These are phyloP conservation scores for Papilio protenor DNA, from an alignment of 2,888 invertebrate species.

Conservation along the genomic window DNA sequence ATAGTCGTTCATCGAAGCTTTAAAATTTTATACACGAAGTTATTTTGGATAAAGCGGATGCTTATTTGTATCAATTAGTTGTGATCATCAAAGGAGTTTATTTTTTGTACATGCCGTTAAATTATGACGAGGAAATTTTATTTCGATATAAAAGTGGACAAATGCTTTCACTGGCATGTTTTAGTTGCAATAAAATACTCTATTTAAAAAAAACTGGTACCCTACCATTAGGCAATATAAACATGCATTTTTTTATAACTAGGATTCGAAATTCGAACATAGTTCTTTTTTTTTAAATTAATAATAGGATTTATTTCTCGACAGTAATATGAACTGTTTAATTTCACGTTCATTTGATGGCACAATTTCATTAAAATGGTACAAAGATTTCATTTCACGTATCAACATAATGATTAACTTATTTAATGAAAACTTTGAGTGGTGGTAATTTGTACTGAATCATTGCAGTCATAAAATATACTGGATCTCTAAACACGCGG, in stretches of 20 bases:
- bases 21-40: slow-evolving; percentile 69
- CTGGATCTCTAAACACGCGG: neutral
- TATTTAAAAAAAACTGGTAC: neutral
- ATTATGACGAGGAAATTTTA: slow-evolving; percentile 38
- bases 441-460: neutral
- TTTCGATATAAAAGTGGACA: slow-evolving; percentile 20
- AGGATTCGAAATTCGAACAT: neutral
- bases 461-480: neutral
- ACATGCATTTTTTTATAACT: neutral
- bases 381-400: no score
- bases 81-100: slow-evolving; percentile 61
- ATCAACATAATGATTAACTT: no score
- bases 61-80: slow-evolving; percentile 78
- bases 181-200: slow-evolving; percentile 48
- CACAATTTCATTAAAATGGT: no score
- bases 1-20: slow-evolving; percentile 68
- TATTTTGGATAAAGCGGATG: slow-evolving; percentile 61
- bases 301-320: no score
- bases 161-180: slow-evolving; percentile 45
- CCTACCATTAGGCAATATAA: neutral
- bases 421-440: no score
- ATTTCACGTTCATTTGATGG: no score
- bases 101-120: slow-evolving; percentile 47
- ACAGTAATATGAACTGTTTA: no score
- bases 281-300: no score